A percentile compares a stretch with the other conserved stretches of the same genome.
Conservation (phyloP, 1,140 invertebrate genomes). For the Cotesia chilonis region DNA sequence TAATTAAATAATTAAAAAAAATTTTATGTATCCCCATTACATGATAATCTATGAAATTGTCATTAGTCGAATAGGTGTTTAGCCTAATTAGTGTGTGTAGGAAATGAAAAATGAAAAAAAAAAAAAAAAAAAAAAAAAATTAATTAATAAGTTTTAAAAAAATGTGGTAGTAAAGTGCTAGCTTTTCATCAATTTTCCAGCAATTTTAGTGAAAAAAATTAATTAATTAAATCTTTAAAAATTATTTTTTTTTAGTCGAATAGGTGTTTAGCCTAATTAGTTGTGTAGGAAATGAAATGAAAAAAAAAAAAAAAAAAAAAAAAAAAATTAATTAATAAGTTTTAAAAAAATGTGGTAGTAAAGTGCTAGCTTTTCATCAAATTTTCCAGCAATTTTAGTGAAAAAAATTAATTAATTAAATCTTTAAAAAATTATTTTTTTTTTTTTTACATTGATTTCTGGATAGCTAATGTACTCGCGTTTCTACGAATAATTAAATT, state of each 20-base stretch:
- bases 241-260: conserved; percentile 6
- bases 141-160: too few species aligned
- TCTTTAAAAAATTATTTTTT: conserved; percentile 5
- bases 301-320: not conserved
- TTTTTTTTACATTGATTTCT: not conserved
- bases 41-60: conserved; percentile 29
- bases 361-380: conserved; percentile 26
- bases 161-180: conserved; percentile 23
- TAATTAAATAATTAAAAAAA: conserved; percentile 15
- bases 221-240: conserved; percentile 12
- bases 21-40: conserved; percentile 25
- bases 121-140: too few species aligned
- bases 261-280: conserved; percentile 29
- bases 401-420: not conserved
- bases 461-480: conserved; percentile 45
- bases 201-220: not conserved
- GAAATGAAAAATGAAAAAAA: conserved; percentile 10
- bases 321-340: too few species aligned
- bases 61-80: conserved; percentile 30
- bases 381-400: not conserved
- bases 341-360: conserved; percentile 4
- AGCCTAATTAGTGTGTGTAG: conserved; percentile 33
- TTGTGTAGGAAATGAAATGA: conserved; percentile 29
- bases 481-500: conserved; percentile 48
- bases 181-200: conserved; percentile 18